Evolutionary conservation across 53 echinoderm and acorn worm genomes (phyloP).

Genomic region (Crossaster papposus): DNA sequence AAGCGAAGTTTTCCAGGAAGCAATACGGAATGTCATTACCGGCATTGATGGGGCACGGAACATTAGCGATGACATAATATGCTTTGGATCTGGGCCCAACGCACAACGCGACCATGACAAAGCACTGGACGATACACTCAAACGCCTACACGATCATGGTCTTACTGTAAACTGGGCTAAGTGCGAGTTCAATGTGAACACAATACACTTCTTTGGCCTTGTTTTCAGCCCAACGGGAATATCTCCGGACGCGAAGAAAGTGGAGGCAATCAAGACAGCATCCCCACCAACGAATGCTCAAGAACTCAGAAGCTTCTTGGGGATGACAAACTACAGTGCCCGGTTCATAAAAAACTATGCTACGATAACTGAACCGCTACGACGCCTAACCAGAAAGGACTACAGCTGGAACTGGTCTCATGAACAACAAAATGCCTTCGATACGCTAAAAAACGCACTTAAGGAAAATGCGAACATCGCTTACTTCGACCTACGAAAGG

Average conservation of each 20-base stretch:
- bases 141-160: background rate
- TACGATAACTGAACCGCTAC: constrained; percentile 46
- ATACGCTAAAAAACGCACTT: constrained; percentile 41
- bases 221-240: background rate
- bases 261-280: constrained; percentile 5
- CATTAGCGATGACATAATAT: constrained; percentile 31
- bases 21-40: constrained; percentile 12
- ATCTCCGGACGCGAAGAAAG: constrained; percentile 7
- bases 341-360: constrained; percentile 44
- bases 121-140: constrained; percentile 2
- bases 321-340: constrained; percentile 56
- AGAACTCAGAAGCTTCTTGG: constrained; percentile 31
- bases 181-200: constrained; percentile 9
- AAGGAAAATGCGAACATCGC: constrained; percentile 47
- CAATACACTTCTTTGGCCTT: constrained; percentile 1
- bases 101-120: constrained; percentile 6
- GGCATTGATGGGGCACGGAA: constrained; percentile 15
- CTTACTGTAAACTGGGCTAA: constrained; percentile 6
- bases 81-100: background rate
- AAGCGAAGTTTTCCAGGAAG: constrained; percentile 21
- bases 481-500: constrained; percentile 55
- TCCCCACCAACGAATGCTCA: constrained; percentile 20
- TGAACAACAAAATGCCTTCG: constrained; percentile 26
- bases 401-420: constrained; percentile 27
- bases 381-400: constrained; percentile 29